Base-by-base conservation (phyloP, 2,888 invertebrate genomes). In the Frankliniella intonsa region DNA sequence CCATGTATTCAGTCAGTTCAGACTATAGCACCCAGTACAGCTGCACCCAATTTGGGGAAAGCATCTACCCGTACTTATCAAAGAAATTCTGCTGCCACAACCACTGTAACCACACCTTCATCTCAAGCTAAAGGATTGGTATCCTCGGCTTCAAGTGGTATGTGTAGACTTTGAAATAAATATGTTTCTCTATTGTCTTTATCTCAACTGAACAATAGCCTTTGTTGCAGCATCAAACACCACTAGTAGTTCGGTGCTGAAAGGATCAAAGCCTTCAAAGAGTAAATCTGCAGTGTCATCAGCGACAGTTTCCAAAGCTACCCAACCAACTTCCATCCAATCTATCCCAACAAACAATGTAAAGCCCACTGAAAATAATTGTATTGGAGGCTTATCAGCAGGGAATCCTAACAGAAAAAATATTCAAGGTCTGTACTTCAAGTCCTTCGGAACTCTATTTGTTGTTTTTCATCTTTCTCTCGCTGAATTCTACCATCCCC, bases 381-480 rank as follows among this genome's bases (percentile, higher is more conserved):
- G 83, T 81, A 80, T 83, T n/a, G 83, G 84, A 50, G 84, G 84
- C 12, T 81, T 84, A 9, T 22, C 84, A 86, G 87, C 85, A 82
- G 86, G 85, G 11, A 22, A 81, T 50, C 27, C 69, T 17, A 19
- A 65, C 5, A 22, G 19, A 27, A 65, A 81, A 76, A 19, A 7
- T 17, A 65, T 11, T 11, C 5, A 11, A 51, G 11, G 55, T 81
- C 11, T 14, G 19, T 19, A 69, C 62, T 22, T 51, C 11, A n/a
- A 22, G 51, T 22, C 49, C 17, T 22, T n/a, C 0, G 12, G 22
- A 8, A 19, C 55, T n/a, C 22, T 14, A 0, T 50, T 5, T n/a
- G n/a, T 11, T 12, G 1, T 51, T 10, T 19, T 25, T 22, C 8
- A 19, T 12, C 17, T 17, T 17, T 51, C 8, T 55, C 22, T 19